Conservation (phyloP, 2,113 vertebrate genomes). For the Aegotheles bennettii region DNA sequence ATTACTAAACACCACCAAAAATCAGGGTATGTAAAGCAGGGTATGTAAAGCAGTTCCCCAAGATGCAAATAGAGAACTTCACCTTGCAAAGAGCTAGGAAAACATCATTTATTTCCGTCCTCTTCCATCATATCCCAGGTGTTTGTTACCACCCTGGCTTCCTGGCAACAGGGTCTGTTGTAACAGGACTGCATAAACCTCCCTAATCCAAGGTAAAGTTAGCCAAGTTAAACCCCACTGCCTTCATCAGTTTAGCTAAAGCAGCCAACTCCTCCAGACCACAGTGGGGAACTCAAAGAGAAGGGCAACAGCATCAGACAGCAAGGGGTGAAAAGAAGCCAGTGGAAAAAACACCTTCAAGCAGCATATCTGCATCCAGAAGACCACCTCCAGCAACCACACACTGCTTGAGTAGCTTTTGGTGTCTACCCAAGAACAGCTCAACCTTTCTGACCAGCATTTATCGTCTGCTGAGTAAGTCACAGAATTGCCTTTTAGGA, state of each 20-base stretch:
- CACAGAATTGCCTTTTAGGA: background rate
- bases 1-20: background rate
- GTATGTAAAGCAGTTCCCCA: background rate
- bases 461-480: background rate
- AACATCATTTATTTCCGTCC: background rate
- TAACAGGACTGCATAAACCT: background rate
- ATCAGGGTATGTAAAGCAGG: background rate
- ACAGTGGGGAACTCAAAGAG: accelerated
- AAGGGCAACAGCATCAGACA: background rate
- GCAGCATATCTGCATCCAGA: background rate
- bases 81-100: background rate
- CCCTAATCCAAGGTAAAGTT: background rate
- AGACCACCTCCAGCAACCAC: background rate
- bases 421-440: background rate
- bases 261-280: background rate
- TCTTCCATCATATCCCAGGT: background rate
- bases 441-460: background rate
- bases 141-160: background rate
- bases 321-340: background rate
- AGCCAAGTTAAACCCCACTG: background rate
- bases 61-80: background rate
- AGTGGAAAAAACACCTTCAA: background rate
- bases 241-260: background rate
- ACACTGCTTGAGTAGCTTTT: accelerated
- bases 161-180: background rate